These are phyloP conservation scores for Heliothis virescens DNA, from an alignment of 1,140 invertebrate species.

Conservation along the genomic window DNA sequence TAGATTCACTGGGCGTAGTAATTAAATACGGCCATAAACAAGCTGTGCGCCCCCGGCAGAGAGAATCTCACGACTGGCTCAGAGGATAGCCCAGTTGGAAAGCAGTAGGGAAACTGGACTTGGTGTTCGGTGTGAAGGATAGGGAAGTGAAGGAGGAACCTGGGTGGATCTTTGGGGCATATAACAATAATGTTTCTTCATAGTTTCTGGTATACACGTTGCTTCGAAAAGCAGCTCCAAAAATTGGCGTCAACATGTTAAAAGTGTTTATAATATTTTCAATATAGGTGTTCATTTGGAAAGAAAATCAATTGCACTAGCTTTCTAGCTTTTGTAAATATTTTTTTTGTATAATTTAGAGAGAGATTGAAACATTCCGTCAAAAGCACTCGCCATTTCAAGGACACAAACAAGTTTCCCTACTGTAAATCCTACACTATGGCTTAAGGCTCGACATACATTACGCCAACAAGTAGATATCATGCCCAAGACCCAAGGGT, in stretches of 20 bases:
- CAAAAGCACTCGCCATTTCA: neutral
- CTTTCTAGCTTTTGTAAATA: no score
- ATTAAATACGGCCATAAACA: slow-evolving; percentile 40
- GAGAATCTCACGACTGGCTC: slow-evolving; percentile 26
- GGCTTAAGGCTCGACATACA: neutral
- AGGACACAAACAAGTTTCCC: neutral
- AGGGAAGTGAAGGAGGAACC: neutral
- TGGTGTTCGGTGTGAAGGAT: neutral
- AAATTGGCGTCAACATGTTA: no score
- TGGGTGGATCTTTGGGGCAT: no score
- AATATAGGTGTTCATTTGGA: no score
- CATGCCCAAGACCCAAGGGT: slow-evolving; percentile 27
- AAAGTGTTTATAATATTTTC: no score
- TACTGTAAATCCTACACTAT: neutral
- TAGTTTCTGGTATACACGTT: no score
- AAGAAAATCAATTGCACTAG: no score
- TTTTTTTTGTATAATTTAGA: no score
- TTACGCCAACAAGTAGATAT: slow-evolving; percentile 29
- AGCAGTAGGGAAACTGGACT: neutral
- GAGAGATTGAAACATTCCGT: no score
- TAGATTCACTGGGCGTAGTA: slow-evolving; percentile 41
- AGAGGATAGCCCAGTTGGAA: neutral
- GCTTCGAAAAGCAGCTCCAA: no score
- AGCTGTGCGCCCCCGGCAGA: slow-evolving; percentile 2
- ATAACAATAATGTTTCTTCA: no score